phyloP scores from a whole-genome alignment of 2,113 vertebrate species.

The Thinocorus orbignyianus region DNA sequence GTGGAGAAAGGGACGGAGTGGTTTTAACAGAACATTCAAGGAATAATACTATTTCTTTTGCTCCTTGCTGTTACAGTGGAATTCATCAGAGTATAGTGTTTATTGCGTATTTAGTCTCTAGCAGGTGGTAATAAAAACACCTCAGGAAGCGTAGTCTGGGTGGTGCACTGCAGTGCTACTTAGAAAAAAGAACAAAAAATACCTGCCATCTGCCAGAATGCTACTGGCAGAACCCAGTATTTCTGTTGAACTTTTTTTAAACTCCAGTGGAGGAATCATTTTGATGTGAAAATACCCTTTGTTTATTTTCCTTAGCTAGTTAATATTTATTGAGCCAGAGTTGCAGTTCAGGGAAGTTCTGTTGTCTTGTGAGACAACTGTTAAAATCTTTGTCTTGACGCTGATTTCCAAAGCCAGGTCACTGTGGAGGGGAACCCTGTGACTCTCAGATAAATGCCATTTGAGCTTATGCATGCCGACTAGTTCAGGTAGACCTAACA shows the following conservation, averaged over 20 bases:
- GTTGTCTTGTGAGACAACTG: not conserved
- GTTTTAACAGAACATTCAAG: not conserved
- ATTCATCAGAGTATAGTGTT: not conserved
- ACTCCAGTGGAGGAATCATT: not conserved
- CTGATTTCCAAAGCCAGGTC: not conserved
- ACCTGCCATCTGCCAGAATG: not conserved
- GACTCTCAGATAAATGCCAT: not conserved
- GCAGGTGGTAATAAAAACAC: constrained; percentile 3
- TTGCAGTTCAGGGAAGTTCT: not conserved
- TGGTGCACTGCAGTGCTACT: not conserved
- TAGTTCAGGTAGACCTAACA: not conserved
- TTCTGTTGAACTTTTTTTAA: not conserved
- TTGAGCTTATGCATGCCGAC: not conserved
- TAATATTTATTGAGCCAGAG: not conserved
- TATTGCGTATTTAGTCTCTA: not conserved
- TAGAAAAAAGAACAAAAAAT: not conserved
- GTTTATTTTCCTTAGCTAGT: not conserved
- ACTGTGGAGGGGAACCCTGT: not conserved
- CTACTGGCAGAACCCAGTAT: not conserved
- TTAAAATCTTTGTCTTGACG: not conserved
- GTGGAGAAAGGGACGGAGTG: not conserved
- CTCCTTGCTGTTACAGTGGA: not conserved
- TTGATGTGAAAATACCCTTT: not conserved
- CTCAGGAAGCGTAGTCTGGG: not conserved
- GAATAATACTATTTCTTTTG: not conserved